These are phyloP conservation scores for Nothobranchius kuhntae DNA, from an alignment of 2,113 vertebrate genomes.

Conservation along the genomic window DNA sequence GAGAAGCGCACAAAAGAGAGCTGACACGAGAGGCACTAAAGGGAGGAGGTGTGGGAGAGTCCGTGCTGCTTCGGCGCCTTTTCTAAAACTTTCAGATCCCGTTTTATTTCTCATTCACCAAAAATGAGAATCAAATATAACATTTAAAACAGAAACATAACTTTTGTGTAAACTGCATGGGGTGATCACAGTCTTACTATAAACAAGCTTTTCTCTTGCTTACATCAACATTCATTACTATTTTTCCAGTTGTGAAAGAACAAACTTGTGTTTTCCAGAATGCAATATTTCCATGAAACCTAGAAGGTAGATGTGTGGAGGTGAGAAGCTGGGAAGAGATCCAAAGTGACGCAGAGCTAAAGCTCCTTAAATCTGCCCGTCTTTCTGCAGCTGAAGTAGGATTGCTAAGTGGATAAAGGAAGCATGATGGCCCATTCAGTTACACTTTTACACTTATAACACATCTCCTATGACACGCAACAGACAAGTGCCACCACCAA, in stretches of 20 bases:
- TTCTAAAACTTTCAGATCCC: conserved; percentile 19
- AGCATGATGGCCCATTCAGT: conserved; percentile 32
- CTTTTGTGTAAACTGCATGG: conserved; percentile 1
- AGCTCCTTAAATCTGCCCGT: conserved; percentile 43
- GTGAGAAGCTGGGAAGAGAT: conserved; percentile 53
- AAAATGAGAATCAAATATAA: conserved; percentile 1
- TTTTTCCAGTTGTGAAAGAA: not conserved
- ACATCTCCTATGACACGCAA: conserved; percentile 27
- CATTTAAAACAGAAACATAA: no score
- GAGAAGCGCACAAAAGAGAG: conserved; percentile 61
- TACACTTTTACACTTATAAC: conserved; percentile 5
- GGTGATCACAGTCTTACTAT: not conserved
- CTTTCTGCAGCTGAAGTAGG: conserved; percentile 40
- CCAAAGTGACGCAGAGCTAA: conserved; percentile 49
- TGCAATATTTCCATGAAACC: no score
- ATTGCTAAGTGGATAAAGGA: conserved; percentile 34
- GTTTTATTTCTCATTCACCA: conserved; percentile 20
- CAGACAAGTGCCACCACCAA: conserved; percentile 31
- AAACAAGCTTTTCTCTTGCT: not conserved
- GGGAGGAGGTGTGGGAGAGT: conserved; percentile 34
- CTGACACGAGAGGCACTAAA: conserved; percentile 32
- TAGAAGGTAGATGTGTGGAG: conserved; percentile 17
- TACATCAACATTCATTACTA: no score
- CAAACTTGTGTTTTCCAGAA: not conserved
- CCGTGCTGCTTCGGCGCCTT: conserved; percentile 11